Base-by-base conservation (phyloP, 2,113 vertebrate genomes). In the Elephas maximus region DNA sequence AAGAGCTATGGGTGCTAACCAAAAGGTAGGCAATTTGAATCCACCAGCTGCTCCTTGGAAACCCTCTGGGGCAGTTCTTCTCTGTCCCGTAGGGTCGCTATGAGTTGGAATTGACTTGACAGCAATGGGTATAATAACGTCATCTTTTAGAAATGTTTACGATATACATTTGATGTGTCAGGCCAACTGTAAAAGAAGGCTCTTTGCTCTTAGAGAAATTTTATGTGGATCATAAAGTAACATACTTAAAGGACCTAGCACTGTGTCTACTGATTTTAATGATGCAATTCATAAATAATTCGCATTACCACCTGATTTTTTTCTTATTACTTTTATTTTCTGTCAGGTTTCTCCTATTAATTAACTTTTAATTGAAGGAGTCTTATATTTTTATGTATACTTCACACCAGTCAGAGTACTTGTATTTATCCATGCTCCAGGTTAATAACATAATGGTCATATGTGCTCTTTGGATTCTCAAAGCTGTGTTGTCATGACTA, bases 311-410 rank as follows among this genome's bases (percentile, higher is more conserved):
- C 7, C 28, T 1, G 28, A 2, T 21, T 44, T 11, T 11, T 67
- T 81, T 85, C 20, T 92, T 87, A 26, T 62, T 82, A 71, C 8
- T 87, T 83, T 51, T 33, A 90, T 90, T 95, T 90, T 73, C 5
- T 57, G 14, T 51, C 30, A 69, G 21, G 37, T 24, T 15, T 11
- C 2, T 6, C 8, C 9, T 48, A 63, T 57, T 5, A 80, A 14
- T 69, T 90, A 51, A 51, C 23, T 83, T 88, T 92, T 90, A 45
- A 81, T 53, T 44, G 23, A 76, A 96, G 93, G 71, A 88, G 4
- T 6, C 15, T 62, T 79, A 5, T 5, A 90, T 74, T 90, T 89
- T 86, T 53, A 53, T 62, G 80, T 94, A 53, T 67, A 91, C 76
- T 79, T 86, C 8, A 89, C 63, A 80, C 9, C 18, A 92, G n/a